A percentile compares a stretch with the other conserved stretches of the same genome.
phyloP scores from a whole-genome alignment of 2,888 invertebrate species.

The Agrochola litura region DNA sequence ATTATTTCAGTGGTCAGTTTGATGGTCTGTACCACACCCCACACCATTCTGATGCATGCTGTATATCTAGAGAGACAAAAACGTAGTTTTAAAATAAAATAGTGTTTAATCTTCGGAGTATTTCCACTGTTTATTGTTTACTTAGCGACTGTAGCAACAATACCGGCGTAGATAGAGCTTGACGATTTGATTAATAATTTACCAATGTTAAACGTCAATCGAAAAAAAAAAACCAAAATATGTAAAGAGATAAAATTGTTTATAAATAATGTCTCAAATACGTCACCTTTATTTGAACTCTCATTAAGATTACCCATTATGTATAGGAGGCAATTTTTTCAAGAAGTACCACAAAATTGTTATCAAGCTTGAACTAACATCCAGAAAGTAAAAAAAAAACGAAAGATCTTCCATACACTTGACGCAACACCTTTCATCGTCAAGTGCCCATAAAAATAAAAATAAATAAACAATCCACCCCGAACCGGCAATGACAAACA shows the following conservation, averaged over 20 bases:
- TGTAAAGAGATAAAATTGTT: constrained; percentile 12
- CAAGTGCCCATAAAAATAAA: constrained; percentile 33
- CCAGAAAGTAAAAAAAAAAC: neutral
- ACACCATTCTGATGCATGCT: no score
- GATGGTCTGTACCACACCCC: no score
- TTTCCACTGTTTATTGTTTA: neutral
- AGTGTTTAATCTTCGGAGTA: neutral
- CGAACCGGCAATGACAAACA: constrained; percentile 48
- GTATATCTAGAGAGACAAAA: neutral
- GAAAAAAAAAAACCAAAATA: constrained; percentile 5
- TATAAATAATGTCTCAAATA: neutral
- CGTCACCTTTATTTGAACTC: constrained; percentile 9
- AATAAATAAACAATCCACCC: constrained; percentile 37
- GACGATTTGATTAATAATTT: neutral
- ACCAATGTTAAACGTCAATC: constrained; percentile 9
- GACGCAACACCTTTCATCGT: constrained; percentile 23
- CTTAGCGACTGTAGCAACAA: neutral
- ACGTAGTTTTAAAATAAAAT: neutral
- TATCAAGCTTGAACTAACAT: neutral
- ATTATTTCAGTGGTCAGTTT: no score
- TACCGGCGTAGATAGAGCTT: neutral
- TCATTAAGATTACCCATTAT: neutral
- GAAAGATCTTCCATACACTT: neutral
- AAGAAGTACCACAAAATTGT: neutral
- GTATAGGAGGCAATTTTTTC: neutral